Percentiles rank a stretch among this genome's conserved stretches.
Evolutionary conservation across 2,113 vertebrate species (phyloP).

Genomic region (Colossoma macropomum): DNA sequence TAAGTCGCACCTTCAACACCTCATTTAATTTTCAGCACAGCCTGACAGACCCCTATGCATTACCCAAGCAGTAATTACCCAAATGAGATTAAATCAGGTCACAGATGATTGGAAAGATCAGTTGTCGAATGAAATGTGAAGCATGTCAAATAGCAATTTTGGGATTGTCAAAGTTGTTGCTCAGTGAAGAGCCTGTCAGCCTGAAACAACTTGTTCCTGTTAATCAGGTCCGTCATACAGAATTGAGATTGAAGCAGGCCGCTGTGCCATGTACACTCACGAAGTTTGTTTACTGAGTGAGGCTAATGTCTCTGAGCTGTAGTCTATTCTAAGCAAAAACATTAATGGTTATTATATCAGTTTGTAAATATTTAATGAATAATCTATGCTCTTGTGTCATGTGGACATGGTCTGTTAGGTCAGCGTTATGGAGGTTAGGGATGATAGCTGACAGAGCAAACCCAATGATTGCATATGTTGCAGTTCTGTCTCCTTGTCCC

Average conservation of each 20-base stretch:
- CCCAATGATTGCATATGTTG: neutral
- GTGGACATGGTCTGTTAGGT: conserved; percentile 6
- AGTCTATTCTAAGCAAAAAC: neutral
- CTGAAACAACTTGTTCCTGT: conserved; percentile 7
- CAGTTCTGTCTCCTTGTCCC: neutral
- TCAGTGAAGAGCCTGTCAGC: conserved; percentile 20
- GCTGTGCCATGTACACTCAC: neutral
- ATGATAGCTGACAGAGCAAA: conserved; percentile 3
- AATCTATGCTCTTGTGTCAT: conserved; percentile 23
- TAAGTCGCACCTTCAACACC: conserved; percentile 28
- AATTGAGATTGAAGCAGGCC: neutral
- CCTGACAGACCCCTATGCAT: conserved; percentile 23
- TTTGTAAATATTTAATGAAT: conserved; percentile 42
- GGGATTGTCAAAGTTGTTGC: neutral
- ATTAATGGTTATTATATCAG: neutral
- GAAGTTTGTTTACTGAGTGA: neutral
- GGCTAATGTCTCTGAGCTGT: neutral
- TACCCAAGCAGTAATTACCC: conserved; percentile 52
- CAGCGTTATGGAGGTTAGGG: neutral
- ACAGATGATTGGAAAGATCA: conserved; percentile 36
- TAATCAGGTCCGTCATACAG: conserved; percentile 29
- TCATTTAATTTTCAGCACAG: conserved; percentile 37
- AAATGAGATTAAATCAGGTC: conserved; percentile 44
- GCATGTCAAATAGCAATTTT: conserved; percentile 20
- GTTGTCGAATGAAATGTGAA: conserved; percentile 23